Base-by-base conservation (phyloP, 2,113 vertebrate species). In the Cygnus buccinator region DNA sequence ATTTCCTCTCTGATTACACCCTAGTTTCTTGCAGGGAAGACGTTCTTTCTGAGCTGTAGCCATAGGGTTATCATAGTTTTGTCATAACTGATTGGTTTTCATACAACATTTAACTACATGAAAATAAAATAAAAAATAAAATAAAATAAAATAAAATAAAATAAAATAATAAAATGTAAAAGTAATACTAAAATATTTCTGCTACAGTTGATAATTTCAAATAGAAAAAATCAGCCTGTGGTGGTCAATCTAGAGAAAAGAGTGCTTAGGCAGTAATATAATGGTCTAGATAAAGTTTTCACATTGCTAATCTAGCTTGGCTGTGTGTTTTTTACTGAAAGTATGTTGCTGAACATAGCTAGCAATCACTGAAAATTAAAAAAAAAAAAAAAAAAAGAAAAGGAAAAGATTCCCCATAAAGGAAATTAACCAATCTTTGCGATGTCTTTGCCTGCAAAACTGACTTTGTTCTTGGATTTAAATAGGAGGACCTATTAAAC, bases 401-500 rank as follows among this genome's bases (percentile, higher is more conserved):
- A 68, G 5, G n/a, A 50, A 41, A 76, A 84, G 19, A 17, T n/a
- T 62, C 22, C 14, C 87, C 11, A 46, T 46, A 29, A 92, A 83
- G 43, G 55, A 91, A 88, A 86, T 63, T 33, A 90, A 28, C 39
- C 86, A 75, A 88, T 83, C 75, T 72, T 91, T 84, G 39, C 61
- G 79, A 82, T 65, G 57, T 39, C 67, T 87, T 96, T 97, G 59
- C 39, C 73, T 84, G 50, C 72, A 80, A 81, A 70, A 68, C 16
- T 80, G 23, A 48, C 35, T 86, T 95, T 92, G 87, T 92, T 93
- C 88, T 88, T 28, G 12, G 61, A 63, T 90, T 94, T 90, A 90
- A 94, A 62, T 81, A 90, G 89, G 50, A 94, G 76, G 76, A 86
- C 88, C 83, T 95, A 65, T 87, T 93, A 95, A 90, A 90, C 76